A percentile compares a stretch with the other conserved stretches of the same genome.
Conservation (phyloP, 2,113 vertebrate genomes). For the Illadopsis cleaveri region DNA sequence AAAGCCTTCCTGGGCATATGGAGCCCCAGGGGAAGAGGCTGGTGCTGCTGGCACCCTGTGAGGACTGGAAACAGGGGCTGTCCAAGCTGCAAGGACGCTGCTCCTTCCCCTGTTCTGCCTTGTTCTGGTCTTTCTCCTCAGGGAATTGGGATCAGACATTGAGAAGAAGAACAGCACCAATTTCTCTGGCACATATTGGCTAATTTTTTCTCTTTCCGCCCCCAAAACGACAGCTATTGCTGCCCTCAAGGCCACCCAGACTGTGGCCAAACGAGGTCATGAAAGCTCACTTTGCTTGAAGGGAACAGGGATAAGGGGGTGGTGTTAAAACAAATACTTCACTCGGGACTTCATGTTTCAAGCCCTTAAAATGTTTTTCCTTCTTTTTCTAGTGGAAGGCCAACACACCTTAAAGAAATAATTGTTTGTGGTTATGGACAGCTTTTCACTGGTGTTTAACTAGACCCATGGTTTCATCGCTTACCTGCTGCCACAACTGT, state of each 20-base stretch:
- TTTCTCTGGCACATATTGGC: slow-evolving; percentile 36
- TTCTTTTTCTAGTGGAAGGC: background rate
- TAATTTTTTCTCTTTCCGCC: background rate
- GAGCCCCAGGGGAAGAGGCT: background rate
- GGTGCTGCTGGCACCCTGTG: rapidly evolving
- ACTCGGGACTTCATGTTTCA: background rate
- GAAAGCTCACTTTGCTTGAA: slow-evolving; percentile 2
- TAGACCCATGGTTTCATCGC: background rate
- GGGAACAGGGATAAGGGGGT: background rate
- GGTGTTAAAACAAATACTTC: background rate
- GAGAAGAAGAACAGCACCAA: slow-evolving; percentile 38
- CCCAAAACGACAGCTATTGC: slow-evolving; percentile 6
- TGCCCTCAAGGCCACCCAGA: background rate
- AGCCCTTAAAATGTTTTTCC: background rate
- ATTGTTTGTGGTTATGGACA: background rate
- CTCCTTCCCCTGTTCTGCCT: background rate
- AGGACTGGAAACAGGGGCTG: rapidly evolving
- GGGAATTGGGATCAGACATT: background rate
- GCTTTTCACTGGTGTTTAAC: background rate
- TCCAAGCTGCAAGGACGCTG: background rate
- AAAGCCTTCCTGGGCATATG: background rate
- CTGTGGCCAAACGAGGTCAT: slow-evolving; percentile 14
- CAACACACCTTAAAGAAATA: background rate
- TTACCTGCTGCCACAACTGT: background rate
- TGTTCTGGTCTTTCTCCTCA: background rate